Evolutionary conservation across 1,140 invertebrate genomes (phyloP), one percentile per base, ranked within the genome.

Genomic region (Wasmannia auropunctata): DNA sequence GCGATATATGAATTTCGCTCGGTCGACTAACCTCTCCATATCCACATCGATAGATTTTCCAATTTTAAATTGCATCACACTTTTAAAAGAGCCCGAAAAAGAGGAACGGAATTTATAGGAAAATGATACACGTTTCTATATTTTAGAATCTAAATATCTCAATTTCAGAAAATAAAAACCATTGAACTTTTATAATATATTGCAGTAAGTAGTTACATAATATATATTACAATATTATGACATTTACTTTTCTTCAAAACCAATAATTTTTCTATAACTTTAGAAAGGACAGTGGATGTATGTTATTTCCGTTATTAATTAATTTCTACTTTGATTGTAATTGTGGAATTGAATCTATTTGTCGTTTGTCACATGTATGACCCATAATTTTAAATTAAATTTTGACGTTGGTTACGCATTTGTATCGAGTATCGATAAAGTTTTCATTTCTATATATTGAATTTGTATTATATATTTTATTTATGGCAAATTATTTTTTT

Each of bases 1-100:
- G 1, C 31, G 54, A 81, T 86, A 62, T 86, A 70, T 81, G 75
- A 77, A 86, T 86, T 58, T 74, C 31, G 34, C 34, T 86, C 74
- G 60, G 65, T 72, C 56, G n/a, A 54, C 5, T 58, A 74, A 3
- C 5, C 7, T 11, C 16, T 51, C 31, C 60, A 65, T 25, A 65
- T 79, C 25, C 19, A 22, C 11, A 34, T 43, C 3, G 28, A 83
- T 31, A 43, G 67, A 58, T 58, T 46, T 58, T 43, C 19, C 46
- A 43, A 19, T 74, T 74, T 72, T 34, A 67, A 80, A 34, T 8
- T 54, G 28, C 67, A 43, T 43, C 11, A 46, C 25, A 49, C 28
- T 58, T 22, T 1, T 0, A 28, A 25, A 31, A 80, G 34, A 51
- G 14, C 31, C 40, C 8, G 31, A 28, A 8, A 62, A 76, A 10